Evolutionary conservation across 2,888 invertebrate genomes (phyloP).

Genomic region (Epsilonema sp.): DNA sequence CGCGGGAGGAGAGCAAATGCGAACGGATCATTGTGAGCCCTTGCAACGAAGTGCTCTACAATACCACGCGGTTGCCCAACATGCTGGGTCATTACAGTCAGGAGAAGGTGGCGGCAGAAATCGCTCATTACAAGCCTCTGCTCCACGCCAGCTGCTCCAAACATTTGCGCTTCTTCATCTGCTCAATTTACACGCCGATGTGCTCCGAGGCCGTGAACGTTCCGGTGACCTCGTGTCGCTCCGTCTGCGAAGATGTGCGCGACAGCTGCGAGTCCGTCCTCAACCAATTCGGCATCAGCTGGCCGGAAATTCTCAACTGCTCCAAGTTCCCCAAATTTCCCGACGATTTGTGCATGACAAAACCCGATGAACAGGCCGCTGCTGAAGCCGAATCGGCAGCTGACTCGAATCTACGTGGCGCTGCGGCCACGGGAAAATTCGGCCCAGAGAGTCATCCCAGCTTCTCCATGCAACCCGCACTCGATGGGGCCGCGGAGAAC

Average conservation of each 20-base stretch:
- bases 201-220: slow-evolving; percentile 67
- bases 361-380: slow-evolving; percentile 28
- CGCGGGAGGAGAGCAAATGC: slow-evolving; percentile 34
- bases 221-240: slow-evolving; percentile 62
- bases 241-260: slow-evolving; percentile 50
- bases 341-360: slow-evolving; percentile 50
- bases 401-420: too few relatives aligned
- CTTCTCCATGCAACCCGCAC: too few relatives aligned
- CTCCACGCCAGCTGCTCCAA: slow-evolving; percentile 58
- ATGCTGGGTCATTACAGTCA: slow-evolving; percentile 59
- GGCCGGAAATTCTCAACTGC: slow-evolving; percentile 57
- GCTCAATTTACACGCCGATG: slow-evolving; percentile 71
- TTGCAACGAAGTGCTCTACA: slow-evolving; percentile 63
- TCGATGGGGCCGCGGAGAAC: too few relatives aligned
- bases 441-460: neutral
- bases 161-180: slow-evolving; percentile 62
- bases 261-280: slow-evolving; percentile 50
- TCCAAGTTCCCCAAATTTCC: slow-evolving; percentile 52
- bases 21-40: slow-evolving; percentile 55
- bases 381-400: neutral
- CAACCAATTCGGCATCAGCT: slow-evolving; percentile 41
- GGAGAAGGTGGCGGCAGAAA: slow-evolving; percentile 27
- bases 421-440: too few relatives aligned
- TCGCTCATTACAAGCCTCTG: slow-evolving; percentile 37
- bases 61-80: slow-evolving; percentile 68